Evolutionary conservation across 2,797 vertebrate genomes (phyloP), one percentile per base, ranked within the genome.

Genomic region (Sebastes itinus): DNA sequence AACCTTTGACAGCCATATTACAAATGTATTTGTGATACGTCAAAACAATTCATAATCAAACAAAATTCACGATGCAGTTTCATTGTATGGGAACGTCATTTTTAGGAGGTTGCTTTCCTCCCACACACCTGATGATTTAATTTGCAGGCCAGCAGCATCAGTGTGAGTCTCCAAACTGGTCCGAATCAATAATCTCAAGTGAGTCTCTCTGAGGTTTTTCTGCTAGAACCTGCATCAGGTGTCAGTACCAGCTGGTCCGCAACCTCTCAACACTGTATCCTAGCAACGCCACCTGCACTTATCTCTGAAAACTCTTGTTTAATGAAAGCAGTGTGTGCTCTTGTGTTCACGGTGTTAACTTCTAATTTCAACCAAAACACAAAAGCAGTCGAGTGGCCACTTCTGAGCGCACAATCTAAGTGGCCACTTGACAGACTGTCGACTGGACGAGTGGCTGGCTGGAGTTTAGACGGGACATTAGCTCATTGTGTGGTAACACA

Each of bases 351-450:
- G 4, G 80, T 79, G 80, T 89, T 88, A 56, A 85, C 85, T 83
- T 91, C 72, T 75, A 82, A 87, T 87, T 87, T 85, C 70, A 52
- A 27, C 67, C 63, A 38, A 71, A 84, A 78, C 72, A 75, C 38
- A 66, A 68, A 85, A 64, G 68, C 77, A 14, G 60, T n/a, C 3
- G 81, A 91, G 86, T 73, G 84, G 59, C 78, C 83, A 83, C 87
- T 89, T 65, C 12, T 80, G 56, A 79, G 23, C 22, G 33, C 62
- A 67, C 66, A 56, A 28, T 71, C 27, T 28, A 35, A 82, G 78
- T 82, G 81, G 72, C 66, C 80, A 82, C 85, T 91, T 58, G 72
- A 81, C 81, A 65, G 65, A 9, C 52, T 46, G 65, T 33, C 18
- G 69, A 70, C 72, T 58, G 84, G 84, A 54, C 27, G 35, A 86